Base-by-base conservation (phyloP, 2,888 invertebrate genomes). In the Caenorhabditis sp. region DNA sequence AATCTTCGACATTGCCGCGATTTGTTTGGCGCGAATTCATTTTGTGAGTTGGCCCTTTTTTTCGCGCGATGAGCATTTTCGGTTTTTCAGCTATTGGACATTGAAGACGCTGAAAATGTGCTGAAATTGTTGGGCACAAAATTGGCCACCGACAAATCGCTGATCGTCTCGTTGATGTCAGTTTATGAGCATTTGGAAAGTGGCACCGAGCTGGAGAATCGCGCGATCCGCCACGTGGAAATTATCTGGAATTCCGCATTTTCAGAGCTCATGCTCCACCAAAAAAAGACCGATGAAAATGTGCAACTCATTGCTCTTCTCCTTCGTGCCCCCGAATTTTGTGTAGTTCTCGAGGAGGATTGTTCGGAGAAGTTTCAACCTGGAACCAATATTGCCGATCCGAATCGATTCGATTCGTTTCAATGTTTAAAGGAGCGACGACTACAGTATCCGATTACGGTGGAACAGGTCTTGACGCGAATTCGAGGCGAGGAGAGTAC, bases 21-120 rank as follows among this genome's bases (percentile, higher is more conserved):
- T 64, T 1, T 57, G 31, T 17, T 43, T 75, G 5, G 61, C 70
- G 36, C 70, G 67, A 67, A 63, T 70, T 27, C 75, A 75, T 65
- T 75, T 75, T 53, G 75, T 75, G 25, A 67, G 75, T 59, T 20
- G n/a, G n/a, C n/a, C n/a, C n/a, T n/a, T n/a, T n/a, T n/a, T n/a
- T n/a, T n/a, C n/a, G n/a, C n/a, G n/a, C n/a, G n/a, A n/a, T n/a
- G n/a, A n/a, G n/a, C n/a, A 31, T 31, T 31, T 31, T 31, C 10
- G 4, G 4, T 31, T 10, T 70, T 70, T 7, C 63, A 71, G 71
- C 63, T 71, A 17, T 31, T 71, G 17, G 63, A 67, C 54, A 67
- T 71, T 38, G 63, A 71, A 52, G 26, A 71, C 20, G 49, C 43
- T 20, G 54, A 62, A 7, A 12, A 50, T n/a, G 31, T 57, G 14